Evolutionary conservation across 2,888 invertebrate species (phyloP).

Genomic region (Melinopterus prodromus): DNA sequence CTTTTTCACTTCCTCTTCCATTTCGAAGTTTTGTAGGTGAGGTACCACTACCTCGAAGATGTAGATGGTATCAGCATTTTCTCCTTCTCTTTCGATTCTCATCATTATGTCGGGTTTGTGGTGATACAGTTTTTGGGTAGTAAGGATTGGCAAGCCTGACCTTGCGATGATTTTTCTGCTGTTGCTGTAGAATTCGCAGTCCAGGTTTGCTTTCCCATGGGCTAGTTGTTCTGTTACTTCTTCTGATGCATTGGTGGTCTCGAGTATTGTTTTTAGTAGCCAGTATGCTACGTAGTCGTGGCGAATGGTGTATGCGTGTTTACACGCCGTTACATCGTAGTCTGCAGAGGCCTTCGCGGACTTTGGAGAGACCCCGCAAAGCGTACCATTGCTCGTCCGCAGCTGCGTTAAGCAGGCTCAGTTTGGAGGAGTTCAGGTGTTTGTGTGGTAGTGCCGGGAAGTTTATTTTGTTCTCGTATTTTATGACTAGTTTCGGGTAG

Average conservation of each 20-base stretch:
- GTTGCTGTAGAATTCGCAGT: constrained; percentile 9
- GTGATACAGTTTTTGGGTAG: not conserved
- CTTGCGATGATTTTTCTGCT: not conserved
- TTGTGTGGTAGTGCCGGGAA: constrained; percentile 34
- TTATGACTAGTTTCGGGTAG: constrained; percentile 37
- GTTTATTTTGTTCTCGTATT: constrained; percentile 24
- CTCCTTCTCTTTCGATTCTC: not conserved
- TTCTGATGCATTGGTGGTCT: constrained; percentile 21
- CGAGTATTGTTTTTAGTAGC: constrained; percentile 21
- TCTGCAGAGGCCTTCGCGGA: constrained; percentile 34
- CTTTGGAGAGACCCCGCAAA: constrained; percentile 28
- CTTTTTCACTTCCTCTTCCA: too few relatives aligned
- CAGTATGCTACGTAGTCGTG: constrained; percentile 44
- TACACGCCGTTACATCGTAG: constrained; percentile 42
- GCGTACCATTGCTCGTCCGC: constrained; percentile 43
- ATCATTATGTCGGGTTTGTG: not conserved
- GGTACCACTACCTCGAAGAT: too few relatives aligned
- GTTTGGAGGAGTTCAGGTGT: constrained; percentile 36
- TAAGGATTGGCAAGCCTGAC: not conserved
- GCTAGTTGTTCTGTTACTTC: constrained; percentile 25
- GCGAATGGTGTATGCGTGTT: constrained; percentile 37
- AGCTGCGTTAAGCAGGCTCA: constrained; percentile 38
- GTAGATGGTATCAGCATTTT: not conserved
- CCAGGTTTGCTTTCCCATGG: constrained; percentile 31
- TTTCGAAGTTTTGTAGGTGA: too few relatives aligned